Conservation (phyloP, 2,888 invertebrate species). For the Resseliella maxima region DNA sequence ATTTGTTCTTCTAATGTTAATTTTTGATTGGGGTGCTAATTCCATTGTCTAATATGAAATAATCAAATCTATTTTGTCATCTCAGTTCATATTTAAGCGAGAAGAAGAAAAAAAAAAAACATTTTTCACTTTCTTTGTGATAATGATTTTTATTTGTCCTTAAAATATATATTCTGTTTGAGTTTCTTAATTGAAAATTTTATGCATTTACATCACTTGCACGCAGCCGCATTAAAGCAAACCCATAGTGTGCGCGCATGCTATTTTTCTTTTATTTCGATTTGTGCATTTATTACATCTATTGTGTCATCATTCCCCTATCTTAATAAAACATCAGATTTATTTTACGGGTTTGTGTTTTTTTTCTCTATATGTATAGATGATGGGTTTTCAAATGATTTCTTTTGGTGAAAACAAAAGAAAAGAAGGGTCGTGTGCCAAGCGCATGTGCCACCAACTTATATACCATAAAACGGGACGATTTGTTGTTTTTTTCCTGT, state of each 20-base stretch:
- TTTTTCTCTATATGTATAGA: too few relatives aligned
- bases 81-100: too few relatives aligned
- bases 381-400: neutral
- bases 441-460: slow-evolving; percentile 54
- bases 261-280: neutral
- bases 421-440: slow-evolving; percentile 56
- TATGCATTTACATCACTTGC: too few relatives aligned
- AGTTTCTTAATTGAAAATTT: too few relatives aligned
- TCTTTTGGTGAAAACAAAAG: slow-evolving; percentile 46
- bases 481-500: neutral
- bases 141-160: too few relatives aligned
- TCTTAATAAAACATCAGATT: slow-evolving; percentile 19
- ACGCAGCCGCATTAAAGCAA: neutral
- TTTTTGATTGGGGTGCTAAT: neutral
- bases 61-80: neutral
- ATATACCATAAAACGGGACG: neutral
- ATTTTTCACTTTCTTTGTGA: too few relatives aligned
- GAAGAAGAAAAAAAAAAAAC: too few relatives aligned
- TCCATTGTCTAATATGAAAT: neutral
- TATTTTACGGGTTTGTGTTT: slow-evolving; percentile 9
- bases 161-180: too few relatives aligned
- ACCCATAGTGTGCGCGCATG: neutral
- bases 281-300: neutral
- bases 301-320: slow-evolving; percentile 43
- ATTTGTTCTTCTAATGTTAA: too few relatives aligned